Percentiles rank a stretch among this genome's conserved stretches.
phyloP scores from a whole-genome alignment of 2,888 invertebrate genomes.

The Callimorpha dominula region DNA sequence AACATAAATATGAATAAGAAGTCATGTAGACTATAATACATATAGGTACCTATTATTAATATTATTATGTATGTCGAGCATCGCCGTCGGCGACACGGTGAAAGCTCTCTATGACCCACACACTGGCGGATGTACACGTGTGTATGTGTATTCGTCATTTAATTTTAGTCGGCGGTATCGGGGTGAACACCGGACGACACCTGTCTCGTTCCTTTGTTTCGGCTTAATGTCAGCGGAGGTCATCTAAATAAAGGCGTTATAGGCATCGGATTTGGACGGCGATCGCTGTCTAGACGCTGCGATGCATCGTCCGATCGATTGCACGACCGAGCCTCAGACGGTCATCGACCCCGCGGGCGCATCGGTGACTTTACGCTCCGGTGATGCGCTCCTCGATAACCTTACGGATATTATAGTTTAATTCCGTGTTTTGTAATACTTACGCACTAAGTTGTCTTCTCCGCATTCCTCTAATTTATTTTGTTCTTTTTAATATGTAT shows the following conservation, averaged over 20 bases:
- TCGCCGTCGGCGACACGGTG: slow-evolving; percentile 67
- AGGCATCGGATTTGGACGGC: slow-evolving; percentile 79
- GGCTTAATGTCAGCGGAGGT: slow-evolving; percentile 84
- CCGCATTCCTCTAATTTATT: slow-evolving; percentile 48
- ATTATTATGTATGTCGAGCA: slow-evolving; percentile 69
- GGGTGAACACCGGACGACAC: slow-evolving; percentile 75
- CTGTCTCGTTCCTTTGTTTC: slow-evolving; percentile 85
- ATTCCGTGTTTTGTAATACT: slow-evolving; percentile 63
- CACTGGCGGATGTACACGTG: slow-evolving; percentile 47
- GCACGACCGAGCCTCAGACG: slow-evolving; percentile 83
- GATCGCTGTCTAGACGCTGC: slow-evolving; percentile 84
- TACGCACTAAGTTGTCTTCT: slow-evolving; percentile 56
- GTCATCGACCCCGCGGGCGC: slow-evolving; percentile 85
- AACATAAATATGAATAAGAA: slow-evolving; percentile 63
- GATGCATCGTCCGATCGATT: slow-evolving; percentile 86
- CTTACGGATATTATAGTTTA: slow-evolving; percentile 72
- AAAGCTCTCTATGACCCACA: slow-evolving; percentile 75
- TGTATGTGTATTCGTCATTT: slow-evolving; percentile 74
- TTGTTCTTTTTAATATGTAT: slow-evolving; percentile 16
- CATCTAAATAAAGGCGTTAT: slow-evolving; percentile 84
- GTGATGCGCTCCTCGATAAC: slow-evolving; percentile 83
- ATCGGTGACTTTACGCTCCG: slow-evolving; percentile 86
- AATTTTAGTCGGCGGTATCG: slow-evolving; percentile 76
- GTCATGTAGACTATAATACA: slow-evolving; percentile 52
- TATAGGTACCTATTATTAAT: slow-evolving; percentile 31